These are phyloP conservation scores for Phyllotreta striolata DNA, from an alignment of 2,888 invertebrate genomes.

Conservation along the genomic window DNA sequence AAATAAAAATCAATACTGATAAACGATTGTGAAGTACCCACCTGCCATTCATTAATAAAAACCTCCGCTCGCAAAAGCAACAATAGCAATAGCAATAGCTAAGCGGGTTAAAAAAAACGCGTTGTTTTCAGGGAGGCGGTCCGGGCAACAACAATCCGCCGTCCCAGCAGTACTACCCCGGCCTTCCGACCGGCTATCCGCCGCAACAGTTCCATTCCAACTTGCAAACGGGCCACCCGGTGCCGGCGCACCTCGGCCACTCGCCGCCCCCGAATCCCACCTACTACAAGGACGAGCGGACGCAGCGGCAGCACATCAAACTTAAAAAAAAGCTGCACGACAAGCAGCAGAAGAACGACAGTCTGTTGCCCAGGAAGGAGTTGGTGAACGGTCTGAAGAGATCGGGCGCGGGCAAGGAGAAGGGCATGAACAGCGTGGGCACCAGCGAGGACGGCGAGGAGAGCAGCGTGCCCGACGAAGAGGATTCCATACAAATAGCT, in stretches of 20 bases:
- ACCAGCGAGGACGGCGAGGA: slow-evolving; percentile 84
- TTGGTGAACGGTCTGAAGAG: slow-evolving; percentile 65
- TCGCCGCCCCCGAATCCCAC: slow-evolving; percentile 69
- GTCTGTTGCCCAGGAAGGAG: slow-evolving; percentile 66
- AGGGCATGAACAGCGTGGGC: slow-evolving; percentile 68
- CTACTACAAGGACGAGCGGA: slow-evolving; percentile 80
- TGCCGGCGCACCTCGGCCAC: slow-evolving; percentile 72
- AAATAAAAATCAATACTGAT: too few species aligned
- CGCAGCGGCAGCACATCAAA: slow-evolving; percentile 80
- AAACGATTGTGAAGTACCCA: too few species aligned
- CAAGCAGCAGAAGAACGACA: slow-evolving; percentile 55
- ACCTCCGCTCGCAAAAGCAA: too few species aligned
- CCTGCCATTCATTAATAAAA: too few species aligned
- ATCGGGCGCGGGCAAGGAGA: slow-evolving; percentile 55
- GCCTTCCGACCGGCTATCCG: slow-evolving; percentile 64
- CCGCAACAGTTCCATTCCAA: slow-evolving; percentile 64
- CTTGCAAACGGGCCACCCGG: slow-evolving; percentile 62
- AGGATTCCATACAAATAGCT: slow-evolving; percentile 73
- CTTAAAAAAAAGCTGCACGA: slow-evolving; percentile 77
- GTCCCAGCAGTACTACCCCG: slow-evolving; percentile 68
- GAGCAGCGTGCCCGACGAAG: slow-evolving; percentile 77
- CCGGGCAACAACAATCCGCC: slow-evolving; percentile 76
- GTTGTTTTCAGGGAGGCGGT: slow-evolving; percentile 63
- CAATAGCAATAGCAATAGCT: too few species aligned
- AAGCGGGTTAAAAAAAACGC: neutral